Conservation (phyloP, 2,797 vertebrate genomes). For the Arnoldichthys spilopterus region DNA sequence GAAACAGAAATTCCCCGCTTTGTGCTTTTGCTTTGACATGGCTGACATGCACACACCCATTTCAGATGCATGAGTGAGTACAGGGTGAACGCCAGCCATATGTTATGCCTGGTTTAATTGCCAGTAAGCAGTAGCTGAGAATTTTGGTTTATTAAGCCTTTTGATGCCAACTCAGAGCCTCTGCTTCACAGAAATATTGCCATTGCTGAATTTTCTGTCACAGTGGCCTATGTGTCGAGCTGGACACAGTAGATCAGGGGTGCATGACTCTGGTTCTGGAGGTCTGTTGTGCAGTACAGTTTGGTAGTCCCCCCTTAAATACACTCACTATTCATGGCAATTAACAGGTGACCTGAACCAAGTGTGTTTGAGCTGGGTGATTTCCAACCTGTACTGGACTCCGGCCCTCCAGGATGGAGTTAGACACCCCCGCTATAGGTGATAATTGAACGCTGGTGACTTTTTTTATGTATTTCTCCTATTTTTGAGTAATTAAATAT, state of each 20-base stretch:
- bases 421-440: too few species aligned
- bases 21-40: slow-evolving; percentile 15
- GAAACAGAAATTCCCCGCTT: slow-evolving; percentile 11
- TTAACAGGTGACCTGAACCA: too few species aligned
- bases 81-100: slow-evolving; percentile 21
- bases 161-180: neutral
- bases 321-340: too few species aligned
- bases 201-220: neutral
- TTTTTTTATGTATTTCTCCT: neutral
- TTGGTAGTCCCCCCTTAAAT: too few species aligned
- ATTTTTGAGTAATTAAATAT: neutral
- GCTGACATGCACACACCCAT: slow-evolving; percentile 17
- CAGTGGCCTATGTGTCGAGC: neutral
- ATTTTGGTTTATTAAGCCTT: neutral
- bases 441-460: too few species aligned
- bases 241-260: neutral
- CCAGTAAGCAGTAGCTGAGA: neutral
- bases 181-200: neutral
- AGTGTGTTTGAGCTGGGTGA: too few species aligned
- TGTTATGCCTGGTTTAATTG: neutral
- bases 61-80: slow-evolving; percentile 29
- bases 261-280: too few species aligned
- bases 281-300: too few species aligned
- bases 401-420: too few species aligned
- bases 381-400: too few species aligned